phyloP scores from a whole-genome alignment of 1,140 invertebrate genomes.

The Pseudomyrmex sp. region DNA sequence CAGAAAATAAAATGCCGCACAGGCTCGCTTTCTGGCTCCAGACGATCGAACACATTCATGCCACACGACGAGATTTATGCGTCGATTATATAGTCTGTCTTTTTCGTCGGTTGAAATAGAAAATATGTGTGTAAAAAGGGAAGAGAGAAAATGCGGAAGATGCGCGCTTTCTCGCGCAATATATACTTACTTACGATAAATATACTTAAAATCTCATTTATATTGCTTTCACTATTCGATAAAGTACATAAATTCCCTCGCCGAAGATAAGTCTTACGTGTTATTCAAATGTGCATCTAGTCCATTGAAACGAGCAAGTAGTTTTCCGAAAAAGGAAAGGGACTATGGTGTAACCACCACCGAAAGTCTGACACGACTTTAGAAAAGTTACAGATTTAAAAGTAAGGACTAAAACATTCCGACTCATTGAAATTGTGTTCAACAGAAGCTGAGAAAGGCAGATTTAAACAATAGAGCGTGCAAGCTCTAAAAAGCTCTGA shows the following conservation, averaged over 20 bases:
- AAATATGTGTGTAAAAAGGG: slow-evolving; percentile 68
- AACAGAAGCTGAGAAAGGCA: no score
- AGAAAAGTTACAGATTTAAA: no score
- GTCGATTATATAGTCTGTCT: slow-evolving; percentile 63
- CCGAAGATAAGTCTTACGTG: slow-evolving; percentile 40
- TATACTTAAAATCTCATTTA: slow-evolving; percentile 83
- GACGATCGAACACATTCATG: slow-evolving; percentile 73
- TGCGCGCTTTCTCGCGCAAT: slow-evolving; percentile 43
- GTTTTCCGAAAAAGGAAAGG: no score
- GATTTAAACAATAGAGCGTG: no score
- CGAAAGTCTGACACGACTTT: no score
- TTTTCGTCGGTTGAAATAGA: slow-evolving; percentile 69
- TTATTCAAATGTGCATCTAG: slow-evolving; percentile 50
- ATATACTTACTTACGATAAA: slow-evolving; percentile 57
- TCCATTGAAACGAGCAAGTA: neutral
- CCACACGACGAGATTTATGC: slow-evolving; percentile 73
- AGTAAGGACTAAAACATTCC: no score
- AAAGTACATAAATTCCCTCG: slow-evolving; percentile 79
- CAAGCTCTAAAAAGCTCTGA: no score
- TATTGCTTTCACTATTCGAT: slow-evolving; percentile 77
- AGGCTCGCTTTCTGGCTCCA: slow-evolving; percentile 52
- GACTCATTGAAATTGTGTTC: no score
- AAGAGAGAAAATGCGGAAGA: neutral
- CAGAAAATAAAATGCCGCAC: slow-evolving; percentile 43
- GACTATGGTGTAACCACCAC: no score